Percentiles rank a stretch among this genome's conserved stretches.
These are phyloP conservation scores for Tor tambroides DNA, from an alignment of 2,113 vertebrate genomes.

Conservation along the genomic window DNA sequence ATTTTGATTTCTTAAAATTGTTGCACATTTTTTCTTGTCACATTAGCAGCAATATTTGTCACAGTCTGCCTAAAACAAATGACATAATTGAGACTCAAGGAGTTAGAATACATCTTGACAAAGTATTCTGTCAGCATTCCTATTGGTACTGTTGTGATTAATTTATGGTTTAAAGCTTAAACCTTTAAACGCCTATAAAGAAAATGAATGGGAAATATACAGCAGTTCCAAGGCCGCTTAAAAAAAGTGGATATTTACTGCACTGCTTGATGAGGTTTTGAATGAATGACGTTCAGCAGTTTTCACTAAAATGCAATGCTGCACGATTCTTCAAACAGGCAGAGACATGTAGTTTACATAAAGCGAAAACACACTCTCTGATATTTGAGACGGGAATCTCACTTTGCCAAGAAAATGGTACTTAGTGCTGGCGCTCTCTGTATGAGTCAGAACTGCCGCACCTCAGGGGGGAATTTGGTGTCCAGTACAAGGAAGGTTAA, in stretches of 20 bases:
- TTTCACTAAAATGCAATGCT: neutral
- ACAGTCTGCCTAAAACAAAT: neutral
- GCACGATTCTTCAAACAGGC: neutral
- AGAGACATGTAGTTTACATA: conserved; percentile 9
- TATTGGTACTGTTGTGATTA: neutral
- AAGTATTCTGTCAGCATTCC: neutral
- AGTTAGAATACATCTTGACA: neutral
- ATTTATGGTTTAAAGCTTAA: neutral
- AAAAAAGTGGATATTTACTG: neutral
- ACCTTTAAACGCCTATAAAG: neutral
- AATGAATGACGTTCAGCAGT: neutral
- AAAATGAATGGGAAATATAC: neutral
- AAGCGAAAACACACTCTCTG: conserved; percentile 21
- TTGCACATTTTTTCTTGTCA: neutral
- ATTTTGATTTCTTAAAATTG: neutral
- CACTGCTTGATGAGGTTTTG: neutral
- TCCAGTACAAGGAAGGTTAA: neutral
- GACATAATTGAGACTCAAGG: neutral
- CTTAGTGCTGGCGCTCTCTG: neutral
- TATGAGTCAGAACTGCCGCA: neutral
- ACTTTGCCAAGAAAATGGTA: neutral
- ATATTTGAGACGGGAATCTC: conserved; percentile 10
- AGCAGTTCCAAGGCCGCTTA: neutral
- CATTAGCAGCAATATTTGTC: neutral
- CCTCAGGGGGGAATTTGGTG: conserved; percentile 35